Evolutionary conservation across 37 sponge, comb jelly and placozoan genomes (phyloP).

Genomic region (Halichondria panicea): DNA sequence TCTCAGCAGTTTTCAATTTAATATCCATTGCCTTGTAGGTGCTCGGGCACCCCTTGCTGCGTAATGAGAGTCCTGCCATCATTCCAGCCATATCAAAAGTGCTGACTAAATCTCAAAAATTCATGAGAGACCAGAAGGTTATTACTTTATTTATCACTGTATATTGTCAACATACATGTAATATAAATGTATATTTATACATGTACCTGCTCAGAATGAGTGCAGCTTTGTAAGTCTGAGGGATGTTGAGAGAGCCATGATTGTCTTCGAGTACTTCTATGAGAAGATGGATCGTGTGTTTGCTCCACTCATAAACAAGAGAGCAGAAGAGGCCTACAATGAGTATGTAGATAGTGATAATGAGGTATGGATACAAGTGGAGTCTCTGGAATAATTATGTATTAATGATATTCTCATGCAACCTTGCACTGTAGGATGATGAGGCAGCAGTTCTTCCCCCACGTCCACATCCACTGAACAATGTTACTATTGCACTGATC

Average conservation of each 20-base stretch:
- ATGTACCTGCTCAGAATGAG: slow-evolving; percentile 55
- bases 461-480: background rate
- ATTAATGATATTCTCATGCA: too few relatives aligned
- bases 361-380: too few relatives aligned
- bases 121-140: slow-evolving; percentile 76
- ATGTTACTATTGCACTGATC: slow-evolving; percentile 40
- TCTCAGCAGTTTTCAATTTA: background rate
- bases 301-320: background rate
- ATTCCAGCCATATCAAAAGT: slow-evolving; percentile 34
- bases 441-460: too few relatives aligned
- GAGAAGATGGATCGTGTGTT: slow-evolving; percentile 5
- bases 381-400: too few relatives aligned
- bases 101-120: slow-evolving; percentile 62
- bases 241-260: slow-evolving; percentile 83
- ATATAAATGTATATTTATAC: background rate
- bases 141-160: background rate
- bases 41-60: background rate
- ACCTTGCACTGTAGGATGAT: too few relatives aligned
- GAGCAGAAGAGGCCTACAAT: background rate
- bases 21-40: background rate
- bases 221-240: slow-evolving; percentile 88
- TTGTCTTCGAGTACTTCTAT: slow-evolving; percentile 72
- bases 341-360: background rate
- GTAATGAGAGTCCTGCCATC: background rate
- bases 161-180: background rate